Evolutionary conservation across 1,140 invertebrate species (phyloP).

Genomic region (Camponotus floridanus): DNA sequence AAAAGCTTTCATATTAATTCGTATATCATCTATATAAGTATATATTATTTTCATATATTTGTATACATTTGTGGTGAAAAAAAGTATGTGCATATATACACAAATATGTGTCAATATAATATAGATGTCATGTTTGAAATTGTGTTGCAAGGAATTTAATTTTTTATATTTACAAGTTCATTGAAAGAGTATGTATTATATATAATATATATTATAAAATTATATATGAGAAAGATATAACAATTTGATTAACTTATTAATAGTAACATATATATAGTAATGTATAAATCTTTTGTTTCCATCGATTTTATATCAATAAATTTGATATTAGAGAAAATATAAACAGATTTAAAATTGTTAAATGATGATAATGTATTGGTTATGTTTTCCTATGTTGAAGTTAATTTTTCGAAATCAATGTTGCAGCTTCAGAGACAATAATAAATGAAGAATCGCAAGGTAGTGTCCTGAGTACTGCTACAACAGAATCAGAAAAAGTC

Average conservation of each 20-base stretch:
- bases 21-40: conserved; percentile 51
- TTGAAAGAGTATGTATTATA: neutral
- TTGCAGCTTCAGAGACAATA: conserved; percentile 86
- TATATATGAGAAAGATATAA: neutral
- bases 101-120: conserved; percentile 28
- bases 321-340: conserved; percentile 7
- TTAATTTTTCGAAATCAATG: conserved; percentile 25
- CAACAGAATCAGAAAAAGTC: conserved; percentile 89
- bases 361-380: conserved; percentile 34
- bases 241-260: conserved; percentile 1
- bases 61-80: conserved; percentile 14
- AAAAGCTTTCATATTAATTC: conserved; percentile 53
- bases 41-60: conserved; percentile 18
- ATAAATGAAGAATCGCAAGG: conserved; percentile 93
- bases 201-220: neutral
- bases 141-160: neutral
- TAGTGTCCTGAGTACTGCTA: conserved; percentile 90
- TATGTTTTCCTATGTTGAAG: conserved; percentile 41
- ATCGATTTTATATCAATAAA: conserved; percentile 27
- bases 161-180: neutral
- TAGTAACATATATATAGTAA: neutral
- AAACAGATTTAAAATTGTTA: neutral
- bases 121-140: neutral
- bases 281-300: conserved; percentile 25
- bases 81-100: neutral